Percentiles rank a stretch among this genome's conserved stretches.
Evolutionary conservation across 2,113 vertebrate genomes (phyloP).

Genomic region (Coturnix japonica): DNA sequence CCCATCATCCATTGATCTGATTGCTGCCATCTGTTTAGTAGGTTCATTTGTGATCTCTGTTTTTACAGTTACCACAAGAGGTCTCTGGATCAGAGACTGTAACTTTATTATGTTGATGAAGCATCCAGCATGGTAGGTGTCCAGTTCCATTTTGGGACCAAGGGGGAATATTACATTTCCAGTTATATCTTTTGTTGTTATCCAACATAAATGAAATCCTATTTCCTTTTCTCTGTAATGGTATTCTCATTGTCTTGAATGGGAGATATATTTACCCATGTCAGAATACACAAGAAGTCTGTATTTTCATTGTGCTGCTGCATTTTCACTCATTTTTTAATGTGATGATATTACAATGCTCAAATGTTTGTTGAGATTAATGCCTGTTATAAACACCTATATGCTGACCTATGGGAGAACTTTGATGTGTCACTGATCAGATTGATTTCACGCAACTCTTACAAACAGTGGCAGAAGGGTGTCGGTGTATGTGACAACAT

Average conservation of each 20-base stretch:
- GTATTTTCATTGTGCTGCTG: neutral
- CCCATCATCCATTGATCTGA: neutral
- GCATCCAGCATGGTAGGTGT: neutral
- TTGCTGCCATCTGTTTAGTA: neutral
- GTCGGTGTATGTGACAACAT: neutral
- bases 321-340: neutral
- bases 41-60: neutral
- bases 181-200: neutral
- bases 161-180: neutral
- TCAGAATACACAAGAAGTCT: neutral
- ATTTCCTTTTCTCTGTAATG: rapidly evolving
- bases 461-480: neutral
- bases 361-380: neutral
- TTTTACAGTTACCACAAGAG: neutral
- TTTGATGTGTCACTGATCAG: neutral
- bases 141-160: neutral
- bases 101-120: neutral
- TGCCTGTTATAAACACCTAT: neutral
- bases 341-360: neutral
- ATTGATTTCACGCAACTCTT: neutral
- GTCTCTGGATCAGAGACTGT: neutral
- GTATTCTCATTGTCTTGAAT: neutral
- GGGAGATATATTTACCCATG: neutral
- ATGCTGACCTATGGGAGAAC: neutral
- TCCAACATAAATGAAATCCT: neutral